These are phyloP conservation scores for Clivina fossor DNA, from an alignment of 2,888 invertebrate species.

Conservation along the genomic window DNA sequence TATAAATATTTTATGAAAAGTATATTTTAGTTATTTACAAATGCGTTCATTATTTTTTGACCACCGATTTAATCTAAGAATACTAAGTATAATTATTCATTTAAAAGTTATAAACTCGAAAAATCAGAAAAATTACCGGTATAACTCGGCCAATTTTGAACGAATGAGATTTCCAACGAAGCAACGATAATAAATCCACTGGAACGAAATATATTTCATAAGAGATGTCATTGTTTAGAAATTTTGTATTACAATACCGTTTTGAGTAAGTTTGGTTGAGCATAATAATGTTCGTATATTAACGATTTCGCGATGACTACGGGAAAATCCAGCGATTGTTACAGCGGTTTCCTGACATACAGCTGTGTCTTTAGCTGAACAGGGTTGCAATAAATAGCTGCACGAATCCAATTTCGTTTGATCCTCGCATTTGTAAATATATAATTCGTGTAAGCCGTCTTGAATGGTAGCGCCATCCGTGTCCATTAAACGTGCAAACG, in stretches of 20 bases:
- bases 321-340: conserved; percentile 61
- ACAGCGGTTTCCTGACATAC: conserved; percentile 59
- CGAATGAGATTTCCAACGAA: conserved; percentile 90
- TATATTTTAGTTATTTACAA: no score
- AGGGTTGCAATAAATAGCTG: conserved; percentile 65
- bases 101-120: no score
- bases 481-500: conserved; percentile 88
- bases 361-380: conserved; percentile 64
- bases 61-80: no score
- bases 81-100: no score
- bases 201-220: no score
- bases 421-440: conserved; percentile 92
- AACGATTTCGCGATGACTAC: conserved; percentile 83
- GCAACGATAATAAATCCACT: conserved; percentile 83
- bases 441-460: conserved; percentile 87
- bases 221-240: background rate
- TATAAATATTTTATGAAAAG: no score
- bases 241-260: conserved; percentile 60
- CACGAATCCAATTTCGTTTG: conserved; percentile 66
- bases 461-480: conserved; percentile 85
- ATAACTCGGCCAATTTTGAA: no score
- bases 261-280: conserved; percentile 96
- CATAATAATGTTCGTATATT: conserved; percentile 81
- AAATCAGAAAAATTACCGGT: no score
- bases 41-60: no score